Evolutionary conservation across 2,888 invertebrate species (phyloP).

Genomic region (Lottia gigantea): DNA sequence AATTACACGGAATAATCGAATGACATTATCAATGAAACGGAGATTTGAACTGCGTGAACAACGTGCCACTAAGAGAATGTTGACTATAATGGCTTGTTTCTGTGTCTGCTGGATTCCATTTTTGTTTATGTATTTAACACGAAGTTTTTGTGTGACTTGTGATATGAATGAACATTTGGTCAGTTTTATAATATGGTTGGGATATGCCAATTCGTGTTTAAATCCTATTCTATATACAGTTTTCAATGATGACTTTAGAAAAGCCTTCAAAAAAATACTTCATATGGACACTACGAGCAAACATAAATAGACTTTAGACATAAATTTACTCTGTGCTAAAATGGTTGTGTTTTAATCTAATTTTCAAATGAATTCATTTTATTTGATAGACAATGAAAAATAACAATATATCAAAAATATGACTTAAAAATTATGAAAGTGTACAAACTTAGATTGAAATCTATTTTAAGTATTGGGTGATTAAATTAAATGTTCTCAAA

Average conservation of each 20-base stretch:
- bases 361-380: no score
- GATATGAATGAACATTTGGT: constrained; percentile 56
- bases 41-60: constrained; percentile 64
- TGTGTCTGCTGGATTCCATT: constrained; percentile 69
- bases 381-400: no score
- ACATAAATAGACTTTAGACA: constrained; percentile 15
- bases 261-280: constrained; percentile 60
- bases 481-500: no score
- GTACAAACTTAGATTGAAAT: no score
- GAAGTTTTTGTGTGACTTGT: constrained; percentile 58
- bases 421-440: no score
- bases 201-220: constrained; percentile 66
- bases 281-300: constrained; percentile 24
- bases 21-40: constrained; percentile 47
- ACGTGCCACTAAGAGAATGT: constrained; percentile 67
- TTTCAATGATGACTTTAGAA: constrained; percentile 67
- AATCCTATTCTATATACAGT: constrained; percentile 68
- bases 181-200: constrained; percentile 67
- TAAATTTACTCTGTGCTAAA: not conserved
- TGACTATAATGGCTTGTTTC: constrained; percentile 67
- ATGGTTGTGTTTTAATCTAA: no score
- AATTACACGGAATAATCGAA: constrained; percentile 27
- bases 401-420: no score
- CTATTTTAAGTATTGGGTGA: no score
- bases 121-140: constrained; percentile 65